These are phyloP conservation scores for Enteromius fasciolatus DNA, from an alignment of 2,797 vertebrate genomes.

Conservation along the genomic window DNA sequence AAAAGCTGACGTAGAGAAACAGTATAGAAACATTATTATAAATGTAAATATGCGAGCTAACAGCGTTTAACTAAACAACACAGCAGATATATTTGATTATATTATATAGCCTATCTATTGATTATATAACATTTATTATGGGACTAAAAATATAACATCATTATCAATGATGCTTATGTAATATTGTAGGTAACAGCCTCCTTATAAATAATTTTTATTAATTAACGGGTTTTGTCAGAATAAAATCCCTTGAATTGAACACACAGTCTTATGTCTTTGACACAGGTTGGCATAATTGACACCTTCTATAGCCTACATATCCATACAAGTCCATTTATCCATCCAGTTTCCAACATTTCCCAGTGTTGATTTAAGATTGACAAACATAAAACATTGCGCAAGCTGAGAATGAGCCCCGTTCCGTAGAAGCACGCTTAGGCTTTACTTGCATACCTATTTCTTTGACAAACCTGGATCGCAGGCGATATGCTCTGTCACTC, in stretches of 20 bases:
- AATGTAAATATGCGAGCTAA: neutral
- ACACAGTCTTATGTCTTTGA: neutral
- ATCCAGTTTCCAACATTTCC: neutral
- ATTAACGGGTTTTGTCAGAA: neutral
- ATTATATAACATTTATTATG: too few relatives aligned
- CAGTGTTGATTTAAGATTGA: neutral
- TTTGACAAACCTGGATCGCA: slow-evolving; percentile 56
- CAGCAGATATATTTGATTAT: too few relatives aligned
- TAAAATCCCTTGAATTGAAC: neutral
- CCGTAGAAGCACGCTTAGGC: slow-evolving; percentile 55
- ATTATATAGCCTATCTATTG: too few relatives aligned
- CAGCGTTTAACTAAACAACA: neutral
- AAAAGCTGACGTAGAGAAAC: neutral
- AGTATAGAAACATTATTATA: neutral
- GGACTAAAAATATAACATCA: neutral
- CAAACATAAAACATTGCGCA: slow-evolving; percentile 29
- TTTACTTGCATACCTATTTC: slow-evolving; percentile 60
- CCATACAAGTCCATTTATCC: neutral
- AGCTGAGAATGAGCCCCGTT: slow-evolving; percentile 75
- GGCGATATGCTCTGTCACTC: slow-evolving; percentile 58
- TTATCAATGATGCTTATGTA: neutral
- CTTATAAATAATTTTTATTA: neutral
- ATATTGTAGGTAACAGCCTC: neutral
- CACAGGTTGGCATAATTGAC: neutral
- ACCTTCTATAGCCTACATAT: neutral